Evolutionary conservation across 2,888 invertebrate genomes (phyloP).

Genomic region (Trichogramma dendrolimi): DNA sequence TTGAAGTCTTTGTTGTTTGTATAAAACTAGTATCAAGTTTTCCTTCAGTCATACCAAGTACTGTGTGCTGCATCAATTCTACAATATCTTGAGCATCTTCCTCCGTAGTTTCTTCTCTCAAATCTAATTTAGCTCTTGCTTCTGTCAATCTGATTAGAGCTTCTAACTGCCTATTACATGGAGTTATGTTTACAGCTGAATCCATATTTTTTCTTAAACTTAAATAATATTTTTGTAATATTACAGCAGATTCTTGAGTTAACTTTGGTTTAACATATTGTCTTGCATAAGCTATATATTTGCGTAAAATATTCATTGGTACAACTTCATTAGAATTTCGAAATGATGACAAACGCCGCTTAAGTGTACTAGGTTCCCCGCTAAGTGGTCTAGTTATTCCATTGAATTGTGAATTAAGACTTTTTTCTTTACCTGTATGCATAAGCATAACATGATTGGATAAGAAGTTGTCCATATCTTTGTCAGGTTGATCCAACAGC

Average conservation of each 20-base stretch:
- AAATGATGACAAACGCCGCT: conserved; percentile 48
- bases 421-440: conserved; percentile 55
- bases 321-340: conserved; percentile 68
- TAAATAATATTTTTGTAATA: conserved; percentile 76
- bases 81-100: conserved; percentile 82
- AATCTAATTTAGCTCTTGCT: conserved; percentile 83
- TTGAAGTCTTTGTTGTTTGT: conserved; percentile 14
- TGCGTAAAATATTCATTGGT: conserved; percentile 73
- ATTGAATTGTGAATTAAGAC: conserved; percentile 10
- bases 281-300: conserved; percentile 87
- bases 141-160: conserved; percentile 81
- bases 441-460: conserved; percentile 81
- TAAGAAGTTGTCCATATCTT: conserved; percentile 70
- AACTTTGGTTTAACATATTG: conserved; percentile 81
- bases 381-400: not conserved
- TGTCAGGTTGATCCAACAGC: conserved; percentile 80
- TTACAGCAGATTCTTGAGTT: conserved; percentile 65
- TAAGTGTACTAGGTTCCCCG: conserved; percentile 24
- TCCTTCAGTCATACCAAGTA: conserved; percentile 33
- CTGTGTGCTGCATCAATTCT: conserved; percentile 72
- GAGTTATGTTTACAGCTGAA: conserved; percentile 62
- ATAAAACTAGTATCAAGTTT: conserved; percentile 9
- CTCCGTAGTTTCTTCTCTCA: conserved; percentile 74
- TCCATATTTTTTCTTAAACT: conserved; percentile 68
- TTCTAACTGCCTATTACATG: conserved; percentile 81